phyloP scores from a whole-genome alignment of 1,140 invertebrate genomes.

The Trichonephila clavipes region DNA sequence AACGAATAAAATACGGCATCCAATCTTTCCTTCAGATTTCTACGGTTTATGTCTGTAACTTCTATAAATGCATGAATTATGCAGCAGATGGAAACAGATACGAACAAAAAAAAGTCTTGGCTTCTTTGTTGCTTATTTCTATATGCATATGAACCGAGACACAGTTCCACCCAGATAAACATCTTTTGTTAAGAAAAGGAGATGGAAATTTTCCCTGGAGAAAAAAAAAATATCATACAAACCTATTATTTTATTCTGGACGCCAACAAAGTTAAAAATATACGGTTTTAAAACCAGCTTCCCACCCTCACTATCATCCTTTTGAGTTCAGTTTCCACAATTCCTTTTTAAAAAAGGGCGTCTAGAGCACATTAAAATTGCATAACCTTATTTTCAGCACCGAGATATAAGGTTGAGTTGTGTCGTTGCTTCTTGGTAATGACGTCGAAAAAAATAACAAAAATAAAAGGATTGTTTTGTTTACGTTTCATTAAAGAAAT shows the following conservation, averaged over 20 bases:
- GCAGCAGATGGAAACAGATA: not conserved
- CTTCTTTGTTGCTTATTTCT: not conserved
- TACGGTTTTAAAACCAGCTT: conserved; percentile 43
- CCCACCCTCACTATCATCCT: not conserved
- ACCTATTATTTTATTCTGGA: conserved; percentile 52
- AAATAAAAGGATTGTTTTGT: conserved; percentile 47
- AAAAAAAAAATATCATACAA: not conserved
- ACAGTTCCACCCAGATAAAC: conserved; percentile 35
- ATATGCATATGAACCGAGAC: conserved; percentile 3
- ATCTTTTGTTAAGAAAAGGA: conserved; percentile 50
- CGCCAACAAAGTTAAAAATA: conserved; percentile 34
- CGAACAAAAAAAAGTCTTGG: not conserved
- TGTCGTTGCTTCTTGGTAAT: not conserved
- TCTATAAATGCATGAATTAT: conserved; percentile 27
- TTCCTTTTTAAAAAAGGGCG: conserved; percentile 18
- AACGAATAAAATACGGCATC: not conserved
- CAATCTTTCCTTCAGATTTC: not conserved
- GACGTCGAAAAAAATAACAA: not conserved
- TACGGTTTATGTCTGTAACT: not conserved
- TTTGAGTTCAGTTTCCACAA: not conserved
- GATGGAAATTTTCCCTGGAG: conserved; percentile 6
- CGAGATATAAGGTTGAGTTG: not conserved
- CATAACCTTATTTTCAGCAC: conserved; percentile 39
- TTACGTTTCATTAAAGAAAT: conserved; percentile 53
- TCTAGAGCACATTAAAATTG: conserved; percentile 45